These are phyloP conservation scores for Acarapis woodi DNA, from an alignment of 1,140 invertebrate species.

Conservation along the genomic window DNA sequence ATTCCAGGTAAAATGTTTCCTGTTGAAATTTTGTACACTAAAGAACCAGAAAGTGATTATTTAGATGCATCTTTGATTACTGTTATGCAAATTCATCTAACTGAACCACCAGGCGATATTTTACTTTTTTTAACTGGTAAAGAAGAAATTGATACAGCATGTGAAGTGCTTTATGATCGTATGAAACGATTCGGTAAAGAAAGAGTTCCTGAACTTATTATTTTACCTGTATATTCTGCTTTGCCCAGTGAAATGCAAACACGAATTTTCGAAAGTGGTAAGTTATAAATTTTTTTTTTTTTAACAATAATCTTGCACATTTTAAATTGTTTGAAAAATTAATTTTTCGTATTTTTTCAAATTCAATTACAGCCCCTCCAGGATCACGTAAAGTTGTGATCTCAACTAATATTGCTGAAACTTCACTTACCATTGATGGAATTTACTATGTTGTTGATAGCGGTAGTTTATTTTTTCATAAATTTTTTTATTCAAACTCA, in stretches of 20 bases:
- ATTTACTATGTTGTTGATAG: constrained; percentile 97
- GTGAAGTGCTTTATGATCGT: constrained; percentile 68
- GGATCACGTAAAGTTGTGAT: constrained; percentile 74
- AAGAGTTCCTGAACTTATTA: constrained; percentile 63
- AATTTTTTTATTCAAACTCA: no score
- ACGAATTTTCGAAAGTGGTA: constrained; percentile 44
- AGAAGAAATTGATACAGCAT: constrained; percentile 84
- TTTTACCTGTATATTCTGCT: constrained; percentile 92
- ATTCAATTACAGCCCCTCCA: constrained; percentile 67
- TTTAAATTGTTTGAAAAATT: no score
- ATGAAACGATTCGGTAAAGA: constrained; percentile 63
- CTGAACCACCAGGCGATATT: constrained; percentile 34
- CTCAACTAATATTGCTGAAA: constrained; percentile 97
- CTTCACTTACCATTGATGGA: constrained; percentile 93
- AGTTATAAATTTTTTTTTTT: no score
- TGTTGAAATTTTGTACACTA: constrained; percentile 93
- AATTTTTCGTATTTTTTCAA: no score
- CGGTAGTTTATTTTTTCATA: no score
- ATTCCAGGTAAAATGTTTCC: constrained; percentile 60
- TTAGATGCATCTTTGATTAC: constrained; percentile 88
- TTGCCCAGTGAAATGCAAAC: constrained; percentile 94
- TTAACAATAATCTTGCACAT: no score
- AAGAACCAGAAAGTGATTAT: constrained; percentile 94
- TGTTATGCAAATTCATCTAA: constrained; percentile 80
- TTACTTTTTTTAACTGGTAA: constrained; percentile 82